Conservation (phyloP, 2,888 invertebrate species). For the Phorcus lineatus region DNA sequence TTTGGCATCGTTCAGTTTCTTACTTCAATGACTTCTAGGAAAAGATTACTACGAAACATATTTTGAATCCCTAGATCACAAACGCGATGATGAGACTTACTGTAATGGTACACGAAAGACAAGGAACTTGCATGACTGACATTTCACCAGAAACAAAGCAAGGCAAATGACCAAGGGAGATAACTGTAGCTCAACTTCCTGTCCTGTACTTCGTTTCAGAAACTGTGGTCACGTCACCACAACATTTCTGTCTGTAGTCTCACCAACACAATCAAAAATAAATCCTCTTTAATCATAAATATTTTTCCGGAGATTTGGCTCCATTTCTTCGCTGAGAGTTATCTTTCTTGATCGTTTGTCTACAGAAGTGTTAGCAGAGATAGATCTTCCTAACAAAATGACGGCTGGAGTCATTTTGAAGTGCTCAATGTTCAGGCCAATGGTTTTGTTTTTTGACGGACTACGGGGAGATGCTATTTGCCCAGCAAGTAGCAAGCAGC, state of each 20-base stretch:
- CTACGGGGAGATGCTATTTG: conserved; percentile 26
- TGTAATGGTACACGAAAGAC: conserved; percentile 10
- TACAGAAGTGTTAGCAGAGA: conserved; percentile 12
- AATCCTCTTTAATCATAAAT: background rate
- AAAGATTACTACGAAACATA: too few species aligned
- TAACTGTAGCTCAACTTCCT: background rate
- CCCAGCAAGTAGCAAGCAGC: conserved; percentile 13
- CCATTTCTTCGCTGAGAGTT: background rate
- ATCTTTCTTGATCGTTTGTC: background rate
- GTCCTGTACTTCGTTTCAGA: background rate
- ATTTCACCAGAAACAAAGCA: conserved; percentile 10
- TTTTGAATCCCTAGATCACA: background rate
- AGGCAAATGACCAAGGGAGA: conserved; percentile 13
- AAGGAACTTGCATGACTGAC: conserved; percentile 9
- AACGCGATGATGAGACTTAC: conserved; percentile 7
- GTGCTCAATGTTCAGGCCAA: conserved; percentile 12
- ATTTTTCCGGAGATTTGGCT: background rate
- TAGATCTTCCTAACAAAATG: conserved; percentile 8
- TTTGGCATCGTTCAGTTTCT: too few species aligned
- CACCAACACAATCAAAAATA: conserved; percentile 8
- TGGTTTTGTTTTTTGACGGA: conserved; percentile 17
- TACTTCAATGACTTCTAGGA: too few species aligned
- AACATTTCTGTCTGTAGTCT: background rate
- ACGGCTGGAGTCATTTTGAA: background rate
- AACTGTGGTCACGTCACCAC: background rate